Evolutionary conservation across 53 echinoderm and acorn worm species (phyloP), one percentile per base, ranked within the genome.

Genomic region (Crossaster papposus): DNA sequence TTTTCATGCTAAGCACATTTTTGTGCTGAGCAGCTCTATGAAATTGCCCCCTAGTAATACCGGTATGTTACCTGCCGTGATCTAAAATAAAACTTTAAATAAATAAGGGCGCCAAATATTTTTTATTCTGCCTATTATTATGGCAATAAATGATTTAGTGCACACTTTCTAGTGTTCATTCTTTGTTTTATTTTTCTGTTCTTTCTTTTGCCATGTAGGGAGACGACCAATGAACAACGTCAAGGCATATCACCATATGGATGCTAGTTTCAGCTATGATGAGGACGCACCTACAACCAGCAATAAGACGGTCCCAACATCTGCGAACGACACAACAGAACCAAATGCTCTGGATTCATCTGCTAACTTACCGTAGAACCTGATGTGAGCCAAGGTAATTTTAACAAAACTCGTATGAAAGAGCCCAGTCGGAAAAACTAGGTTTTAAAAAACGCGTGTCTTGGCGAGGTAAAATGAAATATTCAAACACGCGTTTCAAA

Each of bases 161-260:
- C 38, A 38, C 38, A 38, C 7, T 38, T 38, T 4, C 38, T 38
- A 38, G 7, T 38, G 38, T 64, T 64, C n/a, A n/a, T n/a, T n/a
- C n/a, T 64, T 9, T 2, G 3, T 23, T 64, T 64, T 64, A 64
- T 64, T 13, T 64, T 64, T 4, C 64, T 64, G 64, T 2, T 64
- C 3, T 64, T 64, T 64, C 64, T 64, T 64, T 64, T 13, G 11
- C 64, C 64, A 13, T 64, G 64, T 64, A 77, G 77, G 77, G 77
- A 77, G 77, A 37, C 77, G 77, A 34, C 77, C 77, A 1, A 77
- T 77, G 77, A 77, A 77, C 38, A 77, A 77, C 30, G 77, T 36
- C n/a, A 77, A 77, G 77, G 77, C 77, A 36, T 12, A 77, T 36
- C 77, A 77, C 18, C 77, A 77, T 37, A 77, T 77, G 77, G 77